Evolutionary conservation across 2,113 vertebrate genomes (phyloP).

Genomic region (Diadophis punctatus): DNA sequence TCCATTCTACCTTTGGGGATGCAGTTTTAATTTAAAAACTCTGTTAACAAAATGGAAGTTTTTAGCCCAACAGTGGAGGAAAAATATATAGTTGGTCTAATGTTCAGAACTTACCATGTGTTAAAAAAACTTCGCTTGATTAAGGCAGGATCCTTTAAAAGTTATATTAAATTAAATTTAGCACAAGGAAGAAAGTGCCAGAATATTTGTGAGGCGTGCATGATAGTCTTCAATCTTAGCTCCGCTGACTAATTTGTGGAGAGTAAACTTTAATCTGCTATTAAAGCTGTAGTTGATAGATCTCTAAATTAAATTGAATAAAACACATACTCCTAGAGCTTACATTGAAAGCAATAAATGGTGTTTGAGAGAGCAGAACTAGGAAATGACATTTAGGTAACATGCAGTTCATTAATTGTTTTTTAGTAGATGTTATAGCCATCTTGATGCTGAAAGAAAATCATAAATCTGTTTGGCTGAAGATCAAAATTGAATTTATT

Average conservation of each 20-base stretch:
- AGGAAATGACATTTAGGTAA: slow-evolving; percentile 53
- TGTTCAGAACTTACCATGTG: neutral
- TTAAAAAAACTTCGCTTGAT: neutral
- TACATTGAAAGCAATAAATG: slow-evolving; percentile 31
- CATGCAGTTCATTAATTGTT: slow-evolving; percentile 45
- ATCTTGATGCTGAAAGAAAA: slow-evolving; percentile 48
- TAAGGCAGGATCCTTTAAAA: neutral
- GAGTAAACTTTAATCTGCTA: neutral
- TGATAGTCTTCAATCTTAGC: neutral
- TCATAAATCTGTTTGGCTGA: slow-evolving; percentile 45
- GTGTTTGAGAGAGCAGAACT: slow-evolving; percentile 51
- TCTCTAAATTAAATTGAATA: slow-evolving; percentile 10
- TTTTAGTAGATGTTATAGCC: slow-evolving; percentile 25
- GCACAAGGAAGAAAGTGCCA: neutral
- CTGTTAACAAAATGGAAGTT: slow-evolving; percentile 43
- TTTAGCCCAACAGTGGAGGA: neutral
- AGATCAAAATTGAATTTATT: slow-evolving; percentile 39
- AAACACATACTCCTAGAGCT: neutral
- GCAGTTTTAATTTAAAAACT: slow-evolving; percentile 37
- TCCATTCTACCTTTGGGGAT: neutral
- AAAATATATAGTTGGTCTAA: neutral
- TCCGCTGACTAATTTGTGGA: neutral
- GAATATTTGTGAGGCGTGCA: neutral
- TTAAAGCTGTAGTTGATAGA: slow-evolving; percentile 1
- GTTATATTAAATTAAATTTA: neutral